phyloP scores from a whole-genome alignment of 2,888 invertebrate genomes.

The Prenolepis imparis region DNA sequence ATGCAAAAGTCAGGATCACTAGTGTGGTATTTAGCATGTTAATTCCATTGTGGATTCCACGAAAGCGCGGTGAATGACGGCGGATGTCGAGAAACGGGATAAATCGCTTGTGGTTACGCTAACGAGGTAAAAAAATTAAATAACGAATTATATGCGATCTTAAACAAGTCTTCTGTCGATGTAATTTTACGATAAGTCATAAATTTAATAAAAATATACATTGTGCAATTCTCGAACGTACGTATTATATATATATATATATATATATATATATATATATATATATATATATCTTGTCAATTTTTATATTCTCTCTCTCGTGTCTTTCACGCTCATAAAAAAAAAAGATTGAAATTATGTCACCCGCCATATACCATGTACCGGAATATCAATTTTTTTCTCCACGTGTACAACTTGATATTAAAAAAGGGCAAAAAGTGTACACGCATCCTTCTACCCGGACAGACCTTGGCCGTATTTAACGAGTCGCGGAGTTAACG shows the following conservation, averaged over 20 bases:
- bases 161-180: background rate
- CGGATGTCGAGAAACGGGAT: background rate
- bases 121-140: background rate
- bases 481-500: slow-evolving; percentile 46
- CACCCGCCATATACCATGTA: background rate
- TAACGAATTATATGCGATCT: background rate
- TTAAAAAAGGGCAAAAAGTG: slow-evolving; percentile 29
- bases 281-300: background rate
- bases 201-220: background rate
- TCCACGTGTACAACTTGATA: background rate
- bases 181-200: background rate
- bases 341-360: slow-evolving; percentile 24
- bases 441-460: slow-evolving; percentile 17
- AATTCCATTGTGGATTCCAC: slow-evolving; percentile 23
- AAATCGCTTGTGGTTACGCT: background rate
- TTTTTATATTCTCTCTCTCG: background rate
- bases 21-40: slow-evolving; percentile 35
- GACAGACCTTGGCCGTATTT: slow-evolving; percentile 54
- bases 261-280: too few relatives aligned
- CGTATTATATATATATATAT: background rate
- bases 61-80: background rate
- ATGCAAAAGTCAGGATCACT: slow-evolving; percentile 41
- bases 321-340: background rate
- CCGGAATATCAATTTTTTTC: background rate
- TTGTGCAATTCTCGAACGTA: background rate